Evolutionary conservation across 1,140 invertebrate genomes (phyloP), one percentile per base, ranked within the genome.

Genomic region (Steinernema khuongi): DNA sequence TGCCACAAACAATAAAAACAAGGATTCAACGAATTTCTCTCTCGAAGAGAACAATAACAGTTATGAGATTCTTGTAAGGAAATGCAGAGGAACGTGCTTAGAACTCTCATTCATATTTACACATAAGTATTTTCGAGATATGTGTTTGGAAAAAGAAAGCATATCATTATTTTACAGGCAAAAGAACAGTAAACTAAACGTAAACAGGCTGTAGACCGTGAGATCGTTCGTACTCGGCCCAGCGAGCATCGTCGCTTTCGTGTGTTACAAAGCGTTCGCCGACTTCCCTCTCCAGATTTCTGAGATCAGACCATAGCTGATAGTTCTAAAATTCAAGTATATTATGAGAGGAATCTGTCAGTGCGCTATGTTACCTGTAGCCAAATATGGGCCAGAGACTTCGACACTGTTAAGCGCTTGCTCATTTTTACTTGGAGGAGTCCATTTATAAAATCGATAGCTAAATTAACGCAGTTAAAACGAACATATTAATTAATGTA

Each of bases 341-440:
- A 76, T 67, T 68, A 75, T n/a, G 2, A 28, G n/a, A 78, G 67
- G 14, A 31, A 73, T 67, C 31, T 1, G 32, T 26, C 28, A 36
- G n/a, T 22, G 60, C 43, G 67, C 30, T 66, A 31, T 14, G 74
- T 81, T 87, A 92, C 91, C 88, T 93, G 92, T 74, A 98, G 89
- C 95, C 96, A 99, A 78, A 92, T 89, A 86, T 99, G 96, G 79
- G 90, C 89, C 43, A 97, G 88, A 79, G 94, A 94, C 88, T 98
- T 99, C 86, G 97, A 94, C 43, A 97, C 96, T 0, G 94, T 96
- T 84, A 91, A 95, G 43, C 96, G 89, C 87, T 97, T 97, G 75
- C 94, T 90, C 86, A 97, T 94, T 87, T 99, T 99, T 32, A 99
- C 95, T 92, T 98, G 95, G 66, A 99, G 89, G 73, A 99, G 88